Percentiles rank a stretch among this genome's conserved stretches.
These are phyloP conservation scores for Gavia stellata DNA, from an alignment of 2,113 vertebrate species.

Conservation along the genomic window DNA sequence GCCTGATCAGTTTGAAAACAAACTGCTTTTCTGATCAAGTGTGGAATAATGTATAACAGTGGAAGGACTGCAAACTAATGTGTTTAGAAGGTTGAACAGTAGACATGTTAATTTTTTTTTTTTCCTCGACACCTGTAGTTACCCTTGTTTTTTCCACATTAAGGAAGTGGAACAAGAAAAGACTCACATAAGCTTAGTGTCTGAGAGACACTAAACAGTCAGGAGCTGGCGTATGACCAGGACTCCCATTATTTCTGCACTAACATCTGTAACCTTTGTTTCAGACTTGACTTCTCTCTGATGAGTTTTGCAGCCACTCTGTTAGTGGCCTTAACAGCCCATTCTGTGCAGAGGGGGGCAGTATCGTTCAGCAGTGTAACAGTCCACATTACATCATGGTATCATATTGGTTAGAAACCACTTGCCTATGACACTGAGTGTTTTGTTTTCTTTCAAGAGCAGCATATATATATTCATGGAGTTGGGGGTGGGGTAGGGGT, in stretches of 20 bases:
- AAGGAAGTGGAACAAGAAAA: not conserved
- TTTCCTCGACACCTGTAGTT: not conserved
- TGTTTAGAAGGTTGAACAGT: not conserved
- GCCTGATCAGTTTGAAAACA: not conserved
- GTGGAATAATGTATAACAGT: not conserved
- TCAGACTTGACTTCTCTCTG: not conserved
- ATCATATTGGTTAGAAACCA: not conserved
- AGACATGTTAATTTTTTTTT: not conserved
- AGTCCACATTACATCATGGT: not conserved
- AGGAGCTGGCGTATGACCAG: not conserved
- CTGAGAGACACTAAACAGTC: not conserved
- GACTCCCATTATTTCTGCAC: not conserved
- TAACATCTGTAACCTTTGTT: constrained; percentile 12
- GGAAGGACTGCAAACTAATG: not conserved
- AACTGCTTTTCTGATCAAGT: not conserved
- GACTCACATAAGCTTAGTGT: not conserved
- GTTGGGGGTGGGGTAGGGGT: not conserved
- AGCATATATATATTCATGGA: not conserved
- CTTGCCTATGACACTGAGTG: not conserved
- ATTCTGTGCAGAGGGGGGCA: not conserved
- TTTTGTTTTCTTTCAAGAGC: constrained; percentile 1
- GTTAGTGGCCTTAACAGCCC: not conserved
- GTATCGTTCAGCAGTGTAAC: not conserved
- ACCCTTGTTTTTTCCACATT: not conserved
- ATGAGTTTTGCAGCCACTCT: constrained; percentile 14